Evolutionary conservation across 2,113 vertebrate species (phyloP).

Genomic region (Tursiops truncatus): DNA sequence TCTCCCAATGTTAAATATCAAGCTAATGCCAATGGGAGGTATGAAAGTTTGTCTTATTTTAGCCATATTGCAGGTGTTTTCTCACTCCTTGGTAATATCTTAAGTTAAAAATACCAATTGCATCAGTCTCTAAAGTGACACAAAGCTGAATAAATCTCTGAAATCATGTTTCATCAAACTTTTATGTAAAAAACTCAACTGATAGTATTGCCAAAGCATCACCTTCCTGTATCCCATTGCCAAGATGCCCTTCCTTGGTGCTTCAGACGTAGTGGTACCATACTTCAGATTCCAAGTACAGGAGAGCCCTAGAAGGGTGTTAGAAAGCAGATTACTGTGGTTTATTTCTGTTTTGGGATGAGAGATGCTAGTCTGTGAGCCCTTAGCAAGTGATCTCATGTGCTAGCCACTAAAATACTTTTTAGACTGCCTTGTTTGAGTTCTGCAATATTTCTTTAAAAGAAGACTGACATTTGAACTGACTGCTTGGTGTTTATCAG

Average conservation of each 20-base stretch:
- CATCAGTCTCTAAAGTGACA: not conserved
- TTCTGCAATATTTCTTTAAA: not conserved
- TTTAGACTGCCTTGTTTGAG: not conserved
- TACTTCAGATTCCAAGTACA: not conserved
- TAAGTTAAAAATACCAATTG: not conserved
- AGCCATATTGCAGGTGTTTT: not conserved
- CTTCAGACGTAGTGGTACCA: not conserved
- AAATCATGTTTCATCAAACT: not conserved
- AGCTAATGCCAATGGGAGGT: not conserved
- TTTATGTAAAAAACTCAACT: not conserved
- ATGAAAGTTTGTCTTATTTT: not conserved
- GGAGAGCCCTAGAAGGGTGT: not conserved
- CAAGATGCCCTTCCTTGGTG: not conserved
- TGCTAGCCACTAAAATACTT: not conserved
- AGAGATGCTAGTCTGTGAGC: not conserved
- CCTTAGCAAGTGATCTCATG: not conserved
- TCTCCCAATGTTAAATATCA: not conserved
- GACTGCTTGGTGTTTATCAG: not conserved
- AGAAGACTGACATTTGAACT: not conserved
- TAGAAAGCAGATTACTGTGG: not conserved
- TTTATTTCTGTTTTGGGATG: not conserved
- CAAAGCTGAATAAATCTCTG: not conserved
- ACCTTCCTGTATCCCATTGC: not conserved
- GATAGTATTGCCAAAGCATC: not conserved
- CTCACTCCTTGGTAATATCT: not conserved